Conservation (phyloP, 1,140 invertebrate genomes). For the Calosoma granatense region DNA sequence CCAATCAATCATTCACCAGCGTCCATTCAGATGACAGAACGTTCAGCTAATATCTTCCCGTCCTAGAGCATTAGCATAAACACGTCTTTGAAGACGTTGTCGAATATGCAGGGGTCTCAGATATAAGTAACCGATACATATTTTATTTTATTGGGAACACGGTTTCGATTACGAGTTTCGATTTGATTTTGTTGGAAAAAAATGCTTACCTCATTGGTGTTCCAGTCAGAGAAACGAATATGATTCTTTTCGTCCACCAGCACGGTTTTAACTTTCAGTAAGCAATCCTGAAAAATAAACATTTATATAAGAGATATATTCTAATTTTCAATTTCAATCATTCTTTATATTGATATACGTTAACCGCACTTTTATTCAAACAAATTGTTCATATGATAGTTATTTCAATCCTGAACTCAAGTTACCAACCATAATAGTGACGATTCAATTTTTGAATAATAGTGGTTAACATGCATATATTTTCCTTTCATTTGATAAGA, state of each 20-base stretch:
- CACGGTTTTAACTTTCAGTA: conserved; percentile 77
- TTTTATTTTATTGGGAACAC: neutral
- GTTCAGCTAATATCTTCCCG: conserved; percentile 3
- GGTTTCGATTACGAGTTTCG: conserved; percentile 4
- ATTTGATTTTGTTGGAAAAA: conserved; percentile 14
- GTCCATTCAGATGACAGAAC: neutral
- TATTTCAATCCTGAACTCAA: too few species aligned
- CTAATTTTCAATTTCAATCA: conserved; percentile 2
- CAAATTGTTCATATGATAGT: too few species aligned
- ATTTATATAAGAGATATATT: conserved; percentile 1
- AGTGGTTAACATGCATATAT: too few species aligned
- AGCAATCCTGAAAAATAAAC: conserved; percentile 59
- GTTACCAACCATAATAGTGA: too few species aligned
- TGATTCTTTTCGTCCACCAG: conserved; percentile 87
- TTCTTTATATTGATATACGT: too few species aligned
- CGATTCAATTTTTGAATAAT: too few species aligned
- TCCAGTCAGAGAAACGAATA: conserved; percentile 88
- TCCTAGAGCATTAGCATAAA: conserved; percentile 8
- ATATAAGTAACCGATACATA: neutral
- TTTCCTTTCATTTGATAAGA: too few species aligned
- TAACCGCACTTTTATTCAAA: too few species aligned
- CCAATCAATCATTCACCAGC: neutral
- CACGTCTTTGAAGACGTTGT: neutral
- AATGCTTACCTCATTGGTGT: conserved; percentile 75
- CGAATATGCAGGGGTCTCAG: neutral